A percentile compares a stretch with the other conserved stretches of the same genome.
Evolutionary conservation across 2,113 vertebrate genomes (phyloP).

Genomic region (Eptatretus burgeri): DNA sequence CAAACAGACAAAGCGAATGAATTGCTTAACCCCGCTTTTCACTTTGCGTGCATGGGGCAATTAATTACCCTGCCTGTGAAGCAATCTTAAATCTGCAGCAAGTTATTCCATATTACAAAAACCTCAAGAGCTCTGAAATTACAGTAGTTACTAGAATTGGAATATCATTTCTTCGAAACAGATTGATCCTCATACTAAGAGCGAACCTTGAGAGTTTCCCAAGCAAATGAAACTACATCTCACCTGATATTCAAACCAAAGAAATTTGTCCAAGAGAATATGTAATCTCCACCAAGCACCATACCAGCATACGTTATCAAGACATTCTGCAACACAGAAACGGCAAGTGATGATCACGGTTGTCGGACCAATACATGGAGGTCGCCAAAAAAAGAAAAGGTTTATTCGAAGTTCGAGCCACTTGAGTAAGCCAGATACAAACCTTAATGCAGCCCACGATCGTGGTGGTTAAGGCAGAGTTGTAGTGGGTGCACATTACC

Average conservation of each 20-base stretch:
- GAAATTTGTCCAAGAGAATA: conserved; percentile 55
- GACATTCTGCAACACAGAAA: conserved; percentile 32
- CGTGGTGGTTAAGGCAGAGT: conserved; percentile 50
- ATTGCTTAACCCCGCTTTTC: too few species aligned
- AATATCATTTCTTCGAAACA: too few species aligned
- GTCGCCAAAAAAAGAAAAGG: background rate
- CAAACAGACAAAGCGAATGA: too few species aligned
- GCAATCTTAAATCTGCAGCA: too few species aligned
- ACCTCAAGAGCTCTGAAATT: too few species aligned
- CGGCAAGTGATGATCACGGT: too few species aligned
- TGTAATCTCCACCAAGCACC: conserved; percentile 53
- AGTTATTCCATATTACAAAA: too few species aligned
- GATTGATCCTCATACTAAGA: background rate
- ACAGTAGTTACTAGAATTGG: too few species aligned
- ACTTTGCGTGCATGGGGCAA: too few species aligned
- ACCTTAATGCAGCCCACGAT: conserved; percentile 65
- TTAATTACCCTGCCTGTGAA: too few species aligned
- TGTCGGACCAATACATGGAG: background rate
- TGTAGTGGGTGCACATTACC: conserved; percentile 53
- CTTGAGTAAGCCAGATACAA: conserved; percentile 5
- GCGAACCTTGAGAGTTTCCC: background rate
- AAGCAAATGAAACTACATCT: conserved; percentile 13
- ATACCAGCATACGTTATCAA: conserved; percentile 54
- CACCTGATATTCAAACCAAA: conserved; percentile 66
- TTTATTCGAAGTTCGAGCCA: background rate